Conservation (phyloP, 2,797 vertebrate genomes). For the Trachops cirrhosus region DNA sequence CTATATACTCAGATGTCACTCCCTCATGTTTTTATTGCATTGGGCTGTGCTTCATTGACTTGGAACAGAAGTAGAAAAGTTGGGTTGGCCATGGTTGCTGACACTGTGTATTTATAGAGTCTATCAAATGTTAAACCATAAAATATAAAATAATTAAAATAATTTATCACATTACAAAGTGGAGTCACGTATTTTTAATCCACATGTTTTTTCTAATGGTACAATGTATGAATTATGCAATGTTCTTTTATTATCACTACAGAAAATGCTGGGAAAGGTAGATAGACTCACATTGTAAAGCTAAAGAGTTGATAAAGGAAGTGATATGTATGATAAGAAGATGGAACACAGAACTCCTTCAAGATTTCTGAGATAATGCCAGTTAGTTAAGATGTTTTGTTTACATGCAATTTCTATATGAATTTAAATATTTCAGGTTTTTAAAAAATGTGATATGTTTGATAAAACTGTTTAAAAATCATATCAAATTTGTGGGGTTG, state of each 20-base stretch:
- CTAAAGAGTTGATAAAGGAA: background rate
- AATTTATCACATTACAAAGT: constrained; percentile 9
- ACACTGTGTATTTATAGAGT: background rate
- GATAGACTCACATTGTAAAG: background rate
- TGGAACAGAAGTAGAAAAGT: background rate
- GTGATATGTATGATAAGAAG: background rate
- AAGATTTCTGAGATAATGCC: background rate
- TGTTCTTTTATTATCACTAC: background rate
- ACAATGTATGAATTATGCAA: background rate
- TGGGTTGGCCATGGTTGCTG: background rate
- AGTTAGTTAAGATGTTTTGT: background rate
- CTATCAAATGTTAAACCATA: background rate
- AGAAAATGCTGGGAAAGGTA: background rate
- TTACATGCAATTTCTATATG: background rate
- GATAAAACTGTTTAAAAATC: background rate
- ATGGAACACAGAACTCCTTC: background rate
- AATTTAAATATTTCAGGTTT: background rate
- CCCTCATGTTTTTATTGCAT: background rate
- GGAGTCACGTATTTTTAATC: background rate
- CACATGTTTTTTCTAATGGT: background rate
- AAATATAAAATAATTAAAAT: constrained; percentile 37
- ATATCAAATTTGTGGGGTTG: background rate
- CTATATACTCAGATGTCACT: background rate
- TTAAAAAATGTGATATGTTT: background rate
- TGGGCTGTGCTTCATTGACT: background rate